Evolutionary conservation across 2,113 vertebrate species (phyloP).

Genomic region (Hystrix brachyura): DNA sequence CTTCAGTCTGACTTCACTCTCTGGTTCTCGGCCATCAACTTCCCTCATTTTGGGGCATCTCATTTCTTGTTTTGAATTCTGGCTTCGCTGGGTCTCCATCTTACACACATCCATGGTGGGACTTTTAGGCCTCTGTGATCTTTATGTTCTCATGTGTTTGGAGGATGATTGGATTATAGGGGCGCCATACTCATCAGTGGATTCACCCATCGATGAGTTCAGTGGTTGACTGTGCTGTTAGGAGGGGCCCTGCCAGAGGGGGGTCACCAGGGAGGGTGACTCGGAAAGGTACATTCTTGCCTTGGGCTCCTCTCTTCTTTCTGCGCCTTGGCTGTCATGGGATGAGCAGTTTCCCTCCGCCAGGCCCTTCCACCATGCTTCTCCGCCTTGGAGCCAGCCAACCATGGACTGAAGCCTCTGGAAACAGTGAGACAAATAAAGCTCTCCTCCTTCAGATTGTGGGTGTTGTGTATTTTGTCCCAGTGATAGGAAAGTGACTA

Average conservation of each 20-base stretch:
- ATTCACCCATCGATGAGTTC: not conserved
- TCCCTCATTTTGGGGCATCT: not conserved
- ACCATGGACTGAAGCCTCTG: not conserved
- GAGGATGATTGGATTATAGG: not conserved
- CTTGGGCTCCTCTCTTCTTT: not conserved
- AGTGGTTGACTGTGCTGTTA: not conserved
- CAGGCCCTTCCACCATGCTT: not conserved
- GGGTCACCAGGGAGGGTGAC: not conserved
- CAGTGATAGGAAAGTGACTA: not conserved
- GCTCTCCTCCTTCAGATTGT: not conserved
- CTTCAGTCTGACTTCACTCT: not conserved
- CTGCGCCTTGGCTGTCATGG: not conserved
- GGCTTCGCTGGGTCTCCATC: not conserved
- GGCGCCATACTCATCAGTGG: not conserved
- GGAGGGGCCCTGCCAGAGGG: not conserved
- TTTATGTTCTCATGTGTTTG: not conserved
- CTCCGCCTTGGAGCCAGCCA: not conserved
- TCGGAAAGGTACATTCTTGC: not conserved
- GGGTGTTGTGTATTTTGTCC: not conserved
- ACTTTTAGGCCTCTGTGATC: not conserved
- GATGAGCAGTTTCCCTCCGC: not conserved
- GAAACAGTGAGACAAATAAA: not conserved
- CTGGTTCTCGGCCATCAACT: not conserved
- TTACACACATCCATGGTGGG: not conserved
- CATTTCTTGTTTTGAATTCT: not conserved